Percentiles rank a stretch among this genome's conserved stretches.
Conservation (phyloP, 1,140 invertebrate genomes). For the Lordiphosa collinella region DNA sequence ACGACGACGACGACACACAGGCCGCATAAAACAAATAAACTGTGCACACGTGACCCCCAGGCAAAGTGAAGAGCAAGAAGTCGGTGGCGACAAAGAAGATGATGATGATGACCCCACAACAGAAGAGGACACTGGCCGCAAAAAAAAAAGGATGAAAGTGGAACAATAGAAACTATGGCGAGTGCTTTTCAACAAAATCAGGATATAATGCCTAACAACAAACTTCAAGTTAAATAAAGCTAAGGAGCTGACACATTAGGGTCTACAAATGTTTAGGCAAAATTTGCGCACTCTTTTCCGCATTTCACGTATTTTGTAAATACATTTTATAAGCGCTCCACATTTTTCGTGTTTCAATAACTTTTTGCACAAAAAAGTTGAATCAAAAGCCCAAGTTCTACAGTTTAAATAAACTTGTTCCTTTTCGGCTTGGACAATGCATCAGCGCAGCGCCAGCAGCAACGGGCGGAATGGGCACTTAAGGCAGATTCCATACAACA, state of each 20-base stretch:
- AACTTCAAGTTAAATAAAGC: constrained; percentile 8
- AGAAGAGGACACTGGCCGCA: constrained; percentile 35
- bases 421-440: constrained; percentile 55
- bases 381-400: constrained; percentile 45
- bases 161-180: too few relatives aligned
- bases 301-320: constrained; percentile 37
- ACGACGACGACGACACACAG: constrained; percentile 19
- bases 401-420: constrained; percentile 77
- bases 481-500: constrained; percentile 5
- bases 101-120: constrained; percentile 47
- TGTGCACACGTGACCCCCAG: constrained; percentile 68
- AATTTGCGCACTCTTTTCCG: constrained; percentile 22
- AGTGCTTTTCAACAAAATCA: too few relatives aligned
- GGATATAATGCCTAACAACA: too few relatives aligned
- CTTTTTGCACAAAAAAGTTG: constrained; percentile 34
- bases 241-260: constrained; percentile 19
- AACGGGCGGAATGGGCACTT: neutral
- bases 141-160: too few relatives aligned
- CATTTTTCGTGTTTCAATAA: constrained; percentile 61
- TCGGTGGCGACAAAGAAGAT: constrained; percentile 8
- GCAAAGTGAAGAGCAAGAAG: neutral
- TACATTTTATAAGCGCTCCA: constrained; percentile 37
- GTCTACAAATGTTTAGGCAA: neutral
- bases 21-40: constrained; percentile 71
- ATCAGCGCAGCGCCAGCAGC: constrained; percentile 6